These are phyloP conservation scores for Idaea aversata DNA, from an alignment of 2,888 invertebrate species.

Conservation along the genomic window DNA sequence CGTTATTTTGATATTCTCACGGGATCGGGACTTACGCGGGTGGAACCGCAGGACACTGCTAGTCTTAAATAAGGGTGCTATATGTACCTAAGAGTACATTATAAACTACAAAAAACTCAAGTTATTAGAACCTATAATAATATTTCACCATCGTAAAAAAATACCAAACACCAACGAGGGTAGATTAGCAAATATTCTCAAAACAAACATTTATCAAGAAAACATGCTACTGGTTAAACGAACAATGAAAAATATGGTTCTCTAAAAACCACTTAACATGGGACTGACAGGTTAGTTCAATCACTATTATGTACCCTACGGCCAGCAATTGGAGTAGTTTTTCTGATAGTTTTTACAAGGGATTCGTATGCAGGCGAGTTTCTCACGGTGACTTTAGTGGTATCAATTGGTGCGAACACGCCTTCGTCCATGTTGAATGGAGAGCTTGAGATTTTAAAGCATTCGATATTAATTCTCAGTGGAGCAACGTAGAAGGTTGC, in stretches of 20 bases:
- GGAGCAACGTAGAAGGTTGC: slow-evolving; percentile 2
- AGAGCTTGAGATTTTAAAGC: not conserved
- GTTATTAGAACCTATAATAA: slow-evolving; percentile 45
- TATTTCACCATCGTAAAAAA: slow-evolving; percentile 51
- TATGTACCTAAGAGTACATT: no score
- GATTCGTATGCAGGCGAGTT: slow-evolving; percentile 54
- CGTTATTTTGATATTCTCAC: no score
- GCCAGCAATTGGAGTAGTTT: slow-evolving; percentile 72
- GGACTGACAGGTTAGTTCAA: slow-evolving; percentile 80
- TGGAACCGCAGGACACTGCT: no score
- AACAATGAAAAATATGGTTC: slow-evolving; percentile 67
- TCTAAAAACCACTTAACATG: slow-evolving; percentile 79
- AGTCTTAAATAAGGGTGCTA: no score
- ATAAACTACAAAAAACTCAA: slow-evolving; percentile 7
- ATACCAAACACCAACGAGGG: slow-evolving; percentile 44
- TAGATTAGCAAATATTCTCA: slow-evolving; percentile 71
- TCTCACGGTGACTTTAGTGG: slow-evolving; percentile 62
- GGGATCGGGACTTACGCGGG: no score
- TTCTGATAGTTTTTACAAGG: slow-evolving; percentile 59
- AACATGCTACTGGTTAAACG: slow-evolving; percentile 74
- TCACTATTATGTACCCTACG: slow-evolving; percentile 73
- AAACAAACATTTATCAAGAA: slow-evolving; percentile 76
- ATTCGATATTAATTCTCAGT: slow-evolving; percentile 9
- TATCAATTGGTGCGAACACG: slow-evolving; percentile 41
- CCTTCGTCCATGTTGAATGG: slow-evolving; percentile 26